A percentile compares a stretch with the other conserved stretches of the same genome.
Conservation (phyloP, 2,113 vertebrate species). For the Pteronura brasiliensis region DNA sequence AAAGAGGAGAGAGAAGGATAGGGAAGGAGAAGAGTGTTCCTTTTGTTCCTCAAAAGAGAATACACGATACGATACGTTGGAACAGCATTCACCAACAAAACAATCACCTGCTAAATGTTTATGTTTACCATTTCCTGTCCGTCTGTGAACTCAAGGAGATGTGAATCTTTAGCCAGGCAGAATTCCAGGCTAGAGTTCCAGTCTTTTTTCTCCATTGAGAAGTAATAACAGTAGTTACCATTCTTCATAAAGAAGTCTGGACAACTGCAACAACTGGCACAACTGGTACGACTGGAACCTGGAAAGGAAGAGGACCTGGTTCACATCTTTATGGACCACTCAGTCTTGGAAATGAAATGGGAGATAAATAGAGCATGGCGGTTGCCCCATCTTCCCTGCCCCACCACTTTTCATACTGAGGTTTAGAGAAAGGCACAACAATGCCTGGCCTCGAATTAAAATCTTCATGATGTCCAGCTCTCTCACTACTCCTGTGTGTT, state of each 20-base stretch:
- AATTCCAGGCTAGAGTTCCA: slow-evolving; percentile 74
- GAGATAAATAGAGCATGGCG: not conserved
- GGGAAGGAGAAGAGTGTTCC: not conserved
- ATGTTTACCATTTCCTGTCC: slow-evolving; percentile 49
- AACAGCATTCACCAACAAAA: not conserved
- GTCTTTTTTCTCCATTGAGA: slow-evolving; percentile 65
- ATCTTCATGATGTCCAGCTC: not conserved
- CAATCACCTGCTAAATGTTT: not conserved
- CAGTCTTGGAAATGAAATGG: not conserved
- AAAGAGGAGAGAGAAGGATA: not conserved
- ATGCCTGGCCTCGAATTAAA: not conserved
- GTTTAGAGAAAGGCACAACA: not conserved
- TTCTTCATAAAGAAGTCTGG: slow-evolving; percentile 73
- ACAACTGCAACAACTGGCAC: slow-evolving; percentile 41
- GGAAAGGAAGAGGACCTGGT: not conserved
- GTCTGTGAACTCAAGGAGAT: slow-evolving; percentile 62
- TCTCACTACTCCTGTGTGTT: not conserved
- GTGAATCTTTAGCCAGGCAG: slow-evolving; percentile 61
- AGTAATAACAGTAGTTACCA: slow-evolving; percentile 74
- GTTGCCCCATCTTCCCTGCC: not conserved
- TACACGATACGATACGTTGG: not conserved
- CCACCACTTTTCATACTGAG: not conserved
- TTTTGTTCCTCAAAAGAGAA: not conserved
- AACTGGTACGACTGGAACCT: not conserved
- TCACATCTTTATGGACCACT: not conserved